Evolutionary conservation across 1,140 invertebrate genomes (phyloP).

Genomic region (Pseudomyrmex dendroicus): DNA sequence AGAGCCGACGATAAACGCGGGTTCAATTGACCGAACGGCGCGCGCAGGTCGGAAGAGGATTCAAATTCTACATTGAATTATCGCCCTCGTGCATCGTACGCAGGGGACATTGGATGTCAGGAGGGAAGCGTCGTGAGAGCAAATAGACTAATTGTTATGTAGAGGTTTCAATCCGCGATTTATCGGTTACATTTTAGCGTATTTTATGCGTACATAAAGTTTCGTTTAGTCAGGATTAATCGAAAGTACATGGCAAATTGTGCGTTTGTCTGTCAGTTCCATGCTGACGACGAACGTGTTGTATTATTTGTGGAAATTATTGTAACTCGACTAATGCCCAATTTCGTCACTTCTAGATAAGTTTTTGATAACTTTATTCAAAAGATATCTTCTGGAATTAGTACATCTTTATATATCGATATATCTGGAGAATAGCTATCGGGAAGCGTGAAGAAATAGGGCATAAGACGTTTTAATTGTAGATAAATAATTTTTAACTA

Average conservation of each 20-base stretch:
- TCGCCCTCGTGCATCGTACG: slow-evolving; percentile 64
- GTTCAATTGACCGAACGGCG: slow-evolving; percentile 32
- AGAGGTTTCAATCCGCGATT: slow-evolving; percentile 55
- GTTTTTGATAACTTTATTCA: too few species aligned
- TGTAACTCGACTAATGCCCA: background rate
- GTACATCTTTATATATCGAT: too few species aligned
- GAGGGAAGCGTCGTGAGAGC: slow-evolving; percentile 58
- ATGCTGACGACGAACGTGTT: background rate
- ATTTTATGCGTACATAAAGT: slow-evolving; percentile 27
- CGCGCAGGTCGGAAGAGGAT: slow-evolving; percentile 49
- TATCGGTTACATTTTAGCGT: slow-evolving; percentile 50
- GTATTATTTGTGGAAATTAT: background rate
- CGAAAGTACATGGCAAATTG: slow-evolving; percentile 4
- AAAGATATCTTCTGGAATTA: too few species aligned
- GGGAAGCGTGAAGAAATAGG: too few species aligned
- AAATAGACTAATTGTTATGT: slow-evolving; percentile 68
- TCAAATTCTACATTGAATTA: slow-evolving; percentile 74
- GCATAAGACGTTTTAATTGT: background rate
- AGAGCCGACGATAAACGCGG: slow-evolving; percentile 34
- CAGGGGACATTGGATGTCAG: slow-evolving; percentile 36
- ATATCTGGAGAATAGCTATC: too few species aligned
- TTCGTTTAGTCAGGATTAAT: slow-evolving; percentile 12
- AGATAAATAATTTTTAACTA: background rate
- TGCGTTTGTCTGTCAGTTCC: background rate
- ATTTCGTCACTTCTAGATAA: too few species aligned